Conservation (phyloP, 2,888 invertebrate genomes). For the Spilosoma lubricipeda region DNA sequence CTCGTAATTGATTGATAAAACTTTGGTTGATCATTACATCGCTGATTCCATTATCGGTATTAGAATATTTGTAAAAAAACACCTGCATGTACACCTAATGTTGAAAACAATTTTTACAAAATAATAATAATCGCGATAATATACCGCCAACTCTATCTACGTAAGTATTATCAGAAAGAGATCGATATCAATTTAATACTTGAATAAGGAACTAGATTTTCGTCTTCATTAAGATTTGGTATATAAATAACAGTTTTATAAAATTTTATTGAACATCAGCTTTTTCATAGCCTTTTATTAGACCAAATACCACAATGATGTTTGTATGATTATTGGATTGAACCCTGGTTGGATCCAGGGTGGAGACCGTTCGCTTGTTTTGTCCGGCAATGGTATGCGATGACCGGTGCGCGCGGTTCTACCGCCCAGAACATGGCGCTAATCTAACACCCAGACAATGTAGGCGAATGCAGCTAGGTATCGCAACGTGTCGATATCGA, state of each 20-base stretch:
- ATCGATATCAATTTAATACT: background rate
- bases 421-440: background rate
- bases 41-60: background rate
- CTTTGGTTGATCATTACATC: background rate
- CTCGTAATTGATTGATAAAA: background rate
- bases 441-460: background rate
- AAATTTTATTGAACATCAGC: background rate
- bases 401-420: background rate
- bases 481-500: background rate
- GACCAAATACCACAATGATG: background rate
- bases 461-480: too few species aligned
- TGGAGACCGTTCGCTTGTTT: too few species aligned
- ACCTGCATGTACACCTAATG: background rate
- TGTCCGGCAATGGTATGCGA: too few species aligned
- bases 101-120: background rate
- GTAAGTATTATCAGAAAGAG: background rate
- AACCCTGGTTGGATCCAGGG: too few species aligned
- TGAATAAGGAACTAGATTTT: background rate
- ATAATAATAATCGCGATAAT: background rate
- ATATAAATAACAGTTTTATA: background rate
- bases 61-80: background rate
- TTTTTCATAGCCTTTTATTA: background rate
- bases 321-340: too few species aligned
- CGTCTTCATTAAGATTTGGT: background rate
- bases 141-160: background rate